Conservation (phyloP, 2,888 invertebrate genomes). For the Pachydiplax longipennis region DNA sequence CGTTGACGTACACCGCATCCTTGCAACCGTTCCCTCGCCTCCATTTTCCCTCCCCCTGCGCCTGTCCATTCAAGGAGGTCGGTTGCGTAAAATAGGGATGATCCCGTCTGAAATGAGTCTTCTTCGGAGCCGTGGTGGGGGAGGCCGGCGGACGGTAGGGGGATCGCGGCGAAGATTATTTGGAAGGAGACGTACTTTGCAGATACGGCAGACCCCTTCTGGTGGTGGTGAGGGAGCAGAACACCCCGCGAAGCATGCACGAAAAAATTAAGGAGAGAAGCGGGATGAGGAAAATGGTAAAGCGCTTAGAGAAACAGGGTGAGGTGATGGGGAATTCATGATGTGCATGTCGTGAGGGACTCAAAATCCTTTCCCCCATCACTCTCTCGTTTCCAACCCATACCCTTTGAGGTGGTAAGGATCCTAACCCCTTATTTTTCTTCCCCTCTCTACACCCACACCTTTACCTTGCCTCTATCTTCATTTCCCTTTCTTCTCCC, state of each 20-base stretch:
- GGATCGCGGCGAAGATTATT: neutral
- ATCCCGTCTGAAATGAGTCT: neutral
- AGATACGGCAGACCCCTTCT: too few species aligned
- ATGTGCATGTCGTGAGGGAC: neutral
- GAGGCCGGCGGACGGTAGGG: neutral
- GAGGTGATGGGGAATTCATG: neutral
- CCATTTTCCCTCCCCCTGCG: neutral
- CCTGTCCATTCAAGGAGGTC: slow-evolving; percentile 38
- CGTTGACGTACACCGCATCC: neutral
- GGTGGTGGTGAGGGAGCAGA: neutral
- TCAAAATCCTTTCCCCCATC: neutral
- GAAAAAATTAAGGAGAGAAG: neutral
- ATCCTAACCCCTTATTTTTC: neutral
- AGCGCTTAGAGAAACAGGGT: neutral
- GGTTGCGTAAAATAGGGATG: slow-evolving; percentile 24
- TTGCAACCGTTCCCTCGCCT: neutral
- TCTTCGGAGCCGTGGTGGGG: neutral
- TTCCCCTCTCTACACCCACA: neutral
- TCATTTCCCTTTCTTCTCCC: slow-evolving; percentile 11
- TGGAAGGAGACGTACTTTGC: neutral
- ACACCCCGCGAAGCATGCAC: neutral
- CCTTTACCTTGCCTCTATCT: neutral
- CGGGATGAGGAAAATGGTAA: neutral
- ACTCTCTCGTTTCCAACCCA: neutral
- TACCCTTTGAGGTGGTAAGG: neutral